These are phyloP conservation scores for Dolichoris vasculosae DNA, from an alignment of 1,140 invertebrate species.

Conservation along the genomic window DNA sequence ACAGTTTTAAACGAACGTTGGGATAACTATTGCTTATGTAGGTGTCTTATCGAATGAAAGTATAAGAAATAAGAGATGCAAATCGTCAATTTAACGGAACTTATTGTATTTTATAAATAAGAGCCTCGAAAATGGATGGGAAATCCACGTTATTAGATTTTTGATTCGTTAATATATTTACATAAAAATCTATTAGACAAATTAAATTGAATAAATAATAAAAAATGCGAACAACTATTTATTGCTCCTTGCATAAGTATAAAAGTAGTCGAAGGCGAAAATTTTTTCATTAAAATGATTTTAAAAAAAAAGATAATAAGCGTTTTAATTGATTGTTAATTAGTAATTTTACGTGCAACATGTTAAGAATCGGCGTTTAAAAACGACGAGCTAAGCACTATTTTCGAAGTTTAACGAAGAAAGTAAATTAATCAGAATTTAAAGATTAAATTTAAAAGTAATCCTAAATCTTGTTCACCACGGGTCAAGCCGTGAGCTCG, in stretches of 20 bases:
- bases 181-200: constrained; percentile 52
- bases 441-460: constrained; percentile 2
- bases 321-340: constrained; percentile 49
- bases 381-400: constrained; percentile 46
- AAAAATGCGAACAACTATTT: background rate
- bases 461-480: background rate
- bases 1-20: background rate
- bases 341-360: constrained; percentile 45
- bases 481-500: background rate
- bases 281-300: constrained; percentile 30
- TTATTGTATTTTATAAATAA: constrained; percentile 45
- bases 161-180: constrained; percentile 52
- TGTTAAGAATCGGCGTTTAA: constrained; percentile 52
- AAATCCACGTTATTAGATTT: constrained; percentile 49
- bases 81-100: constrained; percentile 47
- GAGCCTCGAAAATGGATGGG: constrained; percentile 52
- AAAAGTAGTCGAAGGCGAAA: constrained; percentile 1
- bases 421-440: constrained; percentile 2
- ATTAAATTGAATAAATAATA: constrained; percentile 40
- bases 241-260: background rate
- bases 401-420: constrained; percentile 13
- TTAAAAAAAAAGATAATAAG: background rate
- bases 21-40: background rate
- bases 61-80: constrained; percentile 27
- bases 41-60: constrained; percentile 48